Evolutionary conservation across 1,140 invertebrate genomes (phyloP).

Genomic region (Drosophila tani): DNA sequence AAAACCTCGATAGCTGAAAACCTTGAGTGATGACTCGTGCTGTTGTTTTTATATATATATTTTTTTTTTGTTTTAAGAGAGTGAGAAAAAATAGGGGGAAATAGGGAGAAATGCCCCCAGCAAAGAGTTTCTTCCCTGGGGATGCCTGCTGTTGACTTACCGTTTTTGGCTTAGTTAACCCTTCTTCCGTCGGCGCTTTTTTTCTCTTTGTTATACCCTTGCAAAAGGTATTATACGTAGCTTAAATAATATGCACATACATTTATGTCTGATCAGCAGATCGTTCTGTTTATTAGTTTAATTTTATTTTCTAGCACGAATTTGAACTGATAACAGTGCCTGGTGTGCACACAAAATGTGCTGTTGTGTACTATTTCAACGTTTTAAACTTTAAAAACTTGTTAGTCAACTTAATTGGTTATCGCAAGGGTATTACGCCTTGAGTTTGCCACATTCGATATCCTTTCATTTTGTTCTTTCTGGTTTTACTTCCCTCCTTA

Average conservation of each 20-base stretch:
- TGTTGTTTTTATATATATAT: conserved; percentile 1
- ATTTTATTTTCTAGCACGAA: no score
- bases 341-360: no score
- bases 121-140: conserved; percentile 10
- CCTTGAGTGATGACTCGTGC: conserved; percentile 23
- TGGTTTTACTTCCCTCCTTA: conserved; percentile 1
- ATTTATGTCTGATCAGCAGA: no score
- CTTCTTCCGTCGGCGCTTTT: conserved; percentile 12
- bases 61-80: conserved; percentile 13
- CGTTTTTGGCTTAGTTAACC: conserved; percentile 58
- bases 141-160: conserved; percentile 50
- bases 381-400: no score
- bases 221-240: not conserved
- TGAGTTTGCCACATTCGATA: not conserved
- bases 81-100: not conserved
- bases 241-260: not conserved
- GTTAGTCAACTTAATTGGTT: not conserved
- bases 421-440: not conserved
- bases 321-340: no score
- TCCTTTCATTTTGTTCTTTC: conserved; percentile 12
- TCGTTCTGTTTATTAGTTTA: no score
- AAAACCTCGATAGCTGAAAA: conserved; percentile 2
- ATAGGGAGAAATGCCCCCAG: conserved; percentile 5
- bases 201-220: not conserved
- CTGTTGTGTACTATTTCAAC: not conserved